These are phyloP conservation scores for Thamnaconus septentrionalis DNA, from an alignment of 2,113 vertebrate species.

Conservation along the genomic window DNA sequence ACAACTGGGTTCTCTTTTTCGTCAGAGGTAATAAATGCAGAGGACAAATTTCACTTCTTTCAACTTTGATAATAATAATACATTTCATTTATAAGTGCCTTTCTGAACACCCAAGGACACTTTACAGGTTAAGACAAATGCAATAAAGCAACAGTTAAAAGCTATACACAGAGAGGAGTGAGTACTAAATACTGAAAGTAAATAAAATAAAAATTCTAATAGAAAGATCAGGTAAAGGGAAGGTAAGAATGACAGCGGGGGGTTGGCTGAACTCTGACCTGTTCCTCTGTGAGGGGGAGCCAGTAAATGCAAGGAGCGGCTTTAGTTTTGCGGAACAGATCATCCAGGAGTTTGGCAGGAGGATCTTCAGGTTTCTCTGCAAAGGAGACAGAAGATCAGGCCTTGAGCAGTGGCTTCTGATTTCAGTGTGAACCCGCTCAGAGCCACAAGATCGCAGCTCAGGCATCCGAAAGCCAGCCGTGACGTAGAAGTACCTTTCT, in stretches of 20 bases:
- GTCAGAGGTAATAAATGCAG: no score
- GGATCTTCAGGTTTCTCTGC: constrained; percentile 84
- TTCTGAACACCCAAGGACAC: no score
- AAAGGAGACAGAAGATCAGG: constrained; percentile 2
- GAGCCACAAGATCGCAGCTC: no score
- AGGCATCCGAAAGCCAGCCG: no score
- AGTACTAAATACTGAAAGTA: no score
- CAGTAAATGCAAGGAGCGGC: constrained; percentile 93
- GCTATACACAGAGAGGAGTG: no score
- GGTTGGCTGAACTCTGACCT: constrained; percentile 69
- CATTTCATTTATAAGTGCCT: no score
- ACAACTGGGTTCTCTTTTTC: no score
- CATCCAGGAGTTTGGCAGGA: constrained; percentile 89
- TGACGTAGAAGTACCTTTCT: constrained; percentile 77
- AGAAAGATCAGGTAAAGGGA: background rate
- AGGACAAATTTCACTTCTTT: no score
- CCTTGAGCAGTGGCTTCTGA: background rate
- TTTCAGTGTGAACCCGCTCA: background rate
- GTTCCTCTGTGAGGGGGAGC: constrained; percentile 90
- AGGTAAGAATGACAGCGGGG: background rate
- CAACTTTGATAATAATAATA: no score
- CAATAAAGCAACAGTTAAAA: background rate
- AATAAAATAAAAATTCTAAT: no score
- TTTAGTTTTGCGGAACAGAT: constrained; percentile 92
- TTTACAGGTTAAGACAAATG: background rate